A percentile compares a stretch with the other conserved stretches of the same genome.
These are phyloP conservation scores for Sebastes aleutianus DNA, from an alignment of 2,797 vertebrate species.

Conservation along the genomic window DNA sequence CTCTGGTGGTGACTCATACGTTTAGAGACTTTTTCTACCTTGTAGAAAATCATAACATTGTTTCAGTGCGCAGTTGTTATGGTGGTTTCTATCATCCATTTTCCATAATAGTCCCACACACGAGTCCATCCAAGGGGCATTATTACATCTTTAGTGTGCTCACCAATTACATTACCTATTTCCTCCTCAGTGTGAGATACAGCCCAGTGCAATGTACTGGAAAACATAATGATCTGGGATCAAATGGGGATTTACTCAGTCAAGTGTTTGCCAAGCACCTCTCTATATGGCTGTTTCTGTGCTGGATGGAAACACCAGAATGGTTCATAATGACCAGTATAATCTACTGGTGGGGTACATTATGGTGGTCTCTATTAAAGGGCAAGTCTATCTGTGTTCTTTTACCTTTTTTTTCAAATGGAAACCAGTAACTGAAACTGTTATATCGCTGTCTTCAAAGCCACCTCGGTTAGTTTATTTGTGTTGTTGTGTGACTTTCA, in stretches of 20 bases:
- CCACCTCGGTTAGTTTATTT: too few relatives aligned
- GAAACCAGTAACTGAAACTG: too few relatives aligned
- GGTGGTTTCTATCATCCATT: conserved; percentile 16
- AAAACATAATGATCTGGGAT: conserved; percentile 47
- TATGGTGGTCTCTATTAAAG: not conserved
- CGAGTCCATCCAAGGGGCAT: conserved; percentile 8
- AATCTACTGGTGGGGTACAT: not conserved
- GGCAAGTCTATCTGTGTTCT: too few relatives aligned
- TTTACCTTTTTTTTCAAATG: too few relatives aligned
- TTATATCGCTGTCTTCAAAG: too few relatives aligned
- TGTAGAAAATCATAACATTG: conserved; percentile 27
- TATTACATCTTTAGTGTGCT: conserved; percentile 29
- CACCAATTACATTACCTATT: conserved; percentile 20
- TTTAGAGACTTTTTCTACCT: conserved; percentile 25
- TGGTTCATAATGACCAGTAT: not conserved
- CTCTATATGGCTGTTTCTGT: not conserved
- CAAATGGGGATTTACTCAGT: conserved; percentile 41
- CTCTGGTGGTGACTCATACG: conserved; percentile 29
- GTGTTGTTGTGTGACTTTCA: too few relatives aligned
- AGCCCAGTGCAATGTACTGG: conserved; percentile 29
- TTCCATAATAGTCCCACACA: conserved; percentile 8
- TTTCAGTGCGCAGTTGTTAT: conserved; percentile 30
- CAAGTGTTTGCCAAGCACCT: conserved; percentile 14
- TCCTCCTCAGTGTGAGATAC: conserved; percentile 19
- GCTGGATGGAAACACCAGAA: not conserved